Evolutionary conservation across 1,140 invertebrate genomes (phyloP).

Genomic region (Nixonia krombeini): DNA sequence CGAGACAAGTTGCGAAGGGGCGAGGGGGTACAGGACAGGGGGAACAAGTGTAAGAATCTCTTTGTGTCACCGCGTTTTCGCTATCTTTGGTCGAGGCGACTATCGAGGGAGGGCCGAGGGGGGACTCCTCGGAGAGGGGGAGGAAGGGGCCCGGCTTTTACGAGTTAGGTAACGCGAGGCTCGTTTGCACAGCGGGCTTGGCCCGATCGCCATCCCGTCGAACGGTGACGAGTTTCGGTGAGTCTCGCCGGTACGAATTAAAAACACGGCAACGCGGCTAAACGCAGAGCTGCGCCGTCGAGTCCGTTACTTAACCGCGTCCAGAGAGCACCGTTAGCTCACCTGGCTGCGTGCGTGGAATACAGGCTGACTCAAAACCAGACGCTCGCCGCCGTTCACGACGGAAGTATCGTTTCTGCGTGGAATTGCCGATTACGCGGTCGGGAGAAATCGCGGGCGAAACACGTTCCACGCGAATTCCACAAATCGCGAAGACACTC

Average conservation of each 20-base stretch:
- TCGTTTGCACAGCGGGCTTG: slow-evolving; percentile 9
- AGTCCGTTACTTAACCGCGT: slow-evolving; percentile 70
- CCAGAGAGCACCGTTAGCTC: slow-evolving; percentile 69
- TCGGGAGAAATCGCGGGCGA: too few species aligned
- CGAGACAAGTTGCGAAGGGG: too few species aligned
- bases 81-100: slow-evolving; percentile 6
- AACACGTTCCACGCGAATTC: too few species aligned
- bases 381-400: slow-evolving; percentile 10
- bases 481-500: too few species aligned
- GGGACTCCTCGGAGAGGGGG: too few species aligned
- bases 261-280: slow-evolving; percentile 45
- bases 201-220: slow-evolving; percentile 8
- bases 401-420: slow-evolving; percentile 35
- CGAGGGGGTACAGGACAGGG: too few species aligned
- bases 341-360: slow-evolving; percentile 66
- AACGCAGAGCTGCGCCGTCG: slow-evolving; percentile 40
- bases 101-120: not conserved
- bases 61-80: too few species aligned
- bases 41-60: slow-evolving; percentile 15
- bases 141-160: too few species aligned
- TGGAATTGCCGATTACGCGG: slow-evolving; percentile 21
- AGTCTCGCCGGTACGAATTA: slow-evolving; percentile 24
- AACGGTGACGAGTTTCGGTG: slow-evolving; percentile 26
- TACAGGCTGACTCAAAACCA: slow-evolving; percentile 50
- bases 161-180: too few species aligned